Evolutionary conservation across 2,113 vertebrate species (phyloP), one percentile per base, ranked within the genome.

Genomic region (Xenus cinereus): DNA sequence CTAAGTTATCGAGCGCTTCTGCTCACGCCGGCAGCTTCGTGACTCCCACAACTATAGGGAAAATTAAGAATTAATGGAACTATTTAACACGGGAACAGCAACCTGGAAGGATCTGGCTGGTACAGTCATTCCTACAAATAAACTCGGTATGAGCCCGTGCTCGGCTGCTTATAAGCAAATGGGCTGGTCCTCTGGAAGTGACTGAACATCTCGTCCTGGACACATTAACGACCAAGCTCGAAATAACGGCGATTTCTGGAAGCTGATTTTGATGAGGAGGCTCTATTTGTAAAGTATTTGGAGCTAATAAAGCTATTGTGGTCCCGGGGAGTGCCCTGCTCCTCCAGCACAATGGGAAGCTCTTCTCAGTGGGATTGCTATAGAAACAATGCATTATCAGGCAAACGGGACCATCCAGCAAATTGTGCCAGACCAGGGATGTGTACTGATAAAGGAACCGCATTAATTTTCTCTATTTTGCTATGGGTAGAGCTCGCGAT

Each of bases 331-430:
- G 64, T 67, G 69, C 39, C 71, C 48, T 80, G 82, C 67, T 88
- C 45, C 63, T 84, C 6, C 4, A 84, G 74, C 50, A 91, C 62
- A 72, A 89, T 77, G 72, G 89, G 54, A 77, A 93, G n/a, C 54
- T 64, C 66, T 96, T 83, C 92, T 87, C 2, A 0, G 45, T 1
- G 13, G 66, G 57, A 88, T 85, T 79, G 71, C 92, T 95, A 85
- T 79, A 93, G 95, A 84, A 95, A 85, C 78, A 94, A 91, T 60
- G 50, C 73, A 57, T 93, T 93, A 85, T 56, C 13, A 19, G 92
- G 85, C 30, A 83, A 90, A 73, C 2, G 22, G 72, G 68, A 82
- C 78, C 39, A 60, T 56, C 48, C 35, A 0, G 75, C 33, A 76
- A 79, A 66, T 76, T 51, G 53, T 73, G 71, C 74, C 33, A 46